These are phyloP conservation scores for Andrena bicolor DNA, from an alignment of 2,888 invertebrate species.

Conservation along the genomic window DNA sequence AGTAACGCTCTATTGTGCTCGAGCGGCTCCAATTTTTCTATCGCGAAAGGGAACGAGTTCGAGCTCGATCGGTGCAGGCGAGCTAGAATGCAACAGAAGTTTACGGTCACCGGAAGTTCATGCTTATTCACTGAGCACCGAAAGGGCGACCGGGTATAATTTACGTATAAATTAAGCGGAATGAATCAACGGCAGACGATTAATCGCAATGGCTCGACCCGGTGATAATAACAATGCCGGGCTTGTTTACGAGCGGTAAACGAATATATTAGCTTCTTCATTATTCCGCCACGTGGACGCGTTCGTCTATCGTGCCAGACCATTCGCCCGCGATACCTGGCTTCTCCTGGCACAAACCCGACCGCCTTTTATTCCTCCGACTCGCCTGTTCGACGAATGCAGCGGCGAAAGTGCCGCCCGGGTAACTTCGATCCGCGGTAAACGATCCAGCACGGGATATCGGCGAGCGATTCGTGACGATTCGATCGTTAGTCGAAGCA, in stretches of 20 bases:
- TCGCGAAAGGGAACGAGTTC: conserved; percentile 8
- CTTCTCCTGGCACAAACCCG: conserved; percentile 66
- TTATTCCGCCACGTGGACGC: conserved; percentile 80
- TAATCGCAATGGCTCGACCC: conserved; percentile 78
- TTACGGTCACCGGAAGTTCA: conserved; percentile 81
- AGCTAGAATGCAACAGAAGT: conserved; percentile 66
- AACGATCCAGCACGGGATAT: conserved; percentile 13
- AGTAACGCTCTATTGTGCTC: neutral
- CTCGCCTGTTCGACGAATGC: neutral
- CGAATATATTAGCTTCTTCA: conserved; percentile 82
- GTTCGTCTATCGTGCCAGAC: conserved; percentile 64
- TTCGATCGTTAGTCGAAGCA: conserved; percentile 53
- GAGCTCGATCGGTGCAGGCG: conserved; percentile 12
- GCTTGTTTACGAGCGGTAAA: conserved; percentile 79
- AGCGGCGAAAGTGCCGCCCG: neutral
- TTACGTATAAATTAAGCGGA: conserved; percentile 82
- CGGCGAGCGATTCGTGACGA: conserved; percentile 36
- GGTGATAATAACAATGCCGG: conserved; percentile 78
- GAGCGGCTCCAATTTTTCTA: neutral
- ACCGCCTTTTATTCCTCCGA: conserved; percentile 9
- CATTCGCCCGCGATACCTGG: conserved; percentile 56
- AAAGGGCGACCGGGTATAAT: conserved; percentile 82
- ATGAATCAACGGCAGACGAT: conserved; percentile 83
- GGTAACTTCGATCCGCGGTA: neutral
- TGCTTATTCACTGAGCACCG: conserved; percentile 83